phyloP scores from a whole-genome alignment of 2,888 invertebrate species.

The Synergus itoensis region DNA sequence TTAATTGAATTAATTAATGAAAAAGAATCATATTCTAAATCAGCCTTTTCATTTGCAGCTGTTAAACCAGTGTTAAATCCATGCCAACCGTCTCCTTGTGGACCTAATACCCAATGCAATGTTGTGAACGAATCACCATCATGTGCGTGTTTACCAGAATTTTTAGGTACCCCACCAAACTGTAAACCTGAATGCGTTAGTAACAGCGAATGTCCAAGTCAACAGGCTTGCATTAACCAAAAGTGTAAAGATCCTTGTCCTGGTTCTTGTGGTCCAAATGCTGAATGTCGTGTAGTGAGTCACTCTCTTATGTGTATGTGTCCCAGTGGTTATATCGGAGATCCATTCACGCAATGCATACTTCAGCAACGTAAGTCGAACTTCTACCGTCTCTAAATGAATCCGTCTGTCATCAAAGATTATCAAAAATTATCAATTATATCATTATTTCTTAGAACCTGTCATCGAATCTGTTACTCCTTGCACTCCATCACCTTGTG shows the following conservation, averaged over 20 bases:
- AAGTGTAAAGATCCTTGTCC: slow-evolving; percentile 86
- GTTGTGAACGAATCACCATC: slow-evolving; percentile 78
- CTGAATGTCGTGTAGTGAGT: slow-evolving; percentile 80
- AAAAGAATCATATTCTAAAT: slow-evolving; percentile 80
- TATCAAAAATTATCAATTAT: not conserved
- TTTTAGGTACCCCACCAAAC: slow-evolving; percentile 83
- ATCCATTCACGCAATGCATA: slow-evolving; percentile 81
- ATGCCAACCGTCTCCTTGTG: slow-evolving; percentile 77
- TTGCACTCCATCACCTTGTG: slow-evolving; percentile 88
- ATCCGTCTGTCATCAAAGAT: not conserved
- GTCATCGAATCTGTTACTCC: slow-evolving; percentile 1
- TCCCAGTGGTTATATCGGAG: slow-evolving; percentile 80
- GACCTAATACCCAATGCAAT: slow-evolving; percentile 78
- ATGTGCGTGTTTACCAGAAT: slow-evolving; percentile 81
- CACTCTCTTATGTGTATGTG: slow-evolving; percentile 85
- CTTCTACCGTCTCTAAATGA: not conserved
- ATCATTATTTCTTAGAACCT: not conserved
- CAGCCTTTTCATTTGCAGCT: slow-evolving; percentile 52
- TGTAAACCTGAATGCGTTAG: slow-evolving; percentile 84
- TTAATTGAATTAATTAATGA: slow-evolving; percentile 36
- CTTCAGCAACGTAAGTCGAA: slow-evolving; percentile 59
- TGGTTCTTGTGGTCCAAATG: slow-evolving; percentile 78
- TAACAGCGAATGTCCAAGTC: slow-evolving; percentile 84
- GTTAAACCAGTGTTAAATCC: slow-evolving; percentile 73
- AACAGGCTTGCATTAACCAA: slow-evolving; percentile 84